Conservation (phyloP, 2,888 invertebrate genomes). For the Parapristionchus giblindavisi region DNA sequence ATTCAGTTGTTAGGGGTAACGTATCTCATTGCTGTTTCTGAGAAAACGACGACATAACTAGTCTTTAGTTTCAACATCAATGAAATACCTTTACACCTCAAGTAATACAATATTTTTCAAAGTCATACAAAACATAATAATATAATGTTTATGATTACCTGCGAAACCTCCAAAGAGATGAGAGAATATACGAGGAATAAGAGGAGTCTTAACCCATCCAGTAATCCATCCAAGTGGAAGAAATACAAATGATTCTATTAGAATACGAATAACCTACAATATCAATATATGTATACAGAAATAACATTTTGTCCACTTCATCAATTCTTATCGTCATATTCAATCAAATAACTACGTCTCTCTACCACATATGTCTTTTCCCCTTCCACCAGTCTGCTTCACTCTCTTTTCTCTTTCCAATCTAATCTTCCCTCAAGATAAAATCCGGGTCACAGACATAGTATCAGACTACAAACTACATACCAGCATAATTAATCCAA, state of each 20-base stretch:
- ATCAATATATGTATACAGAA: neutral
- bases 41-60: too few species aligned
- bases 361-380: constrained; percentile 4
- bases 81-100: neutral
- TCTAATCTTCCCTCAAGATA: constrained; percentile 6
- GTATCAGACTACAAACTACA: neutral
- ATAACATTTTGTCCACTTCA: too few species aligned
- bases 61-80: neutral
- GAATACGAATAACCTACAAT: constrained; percentile 48
- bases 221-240: constrained; percentile 55
- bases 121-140: too few species aligned
- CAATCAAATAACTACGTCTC: neutral
- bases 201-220: constrained; percentile 53
- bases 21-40: too few species aligned
- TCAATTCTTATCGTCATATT: neutral
- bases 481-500: constrained; percentile 26
- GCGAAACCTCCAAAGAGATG: constrained; percentile 41
- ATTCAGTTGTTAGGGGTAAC: too few species aligned
- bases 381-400: constrained; percentile 2
- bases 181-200: constrained; percentile 33
- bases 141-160: too few species aligned
- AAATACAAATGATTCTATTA: constrained; percentile 58
- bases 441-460: neutral
- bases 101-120: too few species aligned
- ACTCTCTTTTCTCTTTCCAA: constrained; percentile 27